Evolutionary conservation across 2,113 vertebrate species (phyloP).

Genomic region (Narcine bancroftii): DNA sequence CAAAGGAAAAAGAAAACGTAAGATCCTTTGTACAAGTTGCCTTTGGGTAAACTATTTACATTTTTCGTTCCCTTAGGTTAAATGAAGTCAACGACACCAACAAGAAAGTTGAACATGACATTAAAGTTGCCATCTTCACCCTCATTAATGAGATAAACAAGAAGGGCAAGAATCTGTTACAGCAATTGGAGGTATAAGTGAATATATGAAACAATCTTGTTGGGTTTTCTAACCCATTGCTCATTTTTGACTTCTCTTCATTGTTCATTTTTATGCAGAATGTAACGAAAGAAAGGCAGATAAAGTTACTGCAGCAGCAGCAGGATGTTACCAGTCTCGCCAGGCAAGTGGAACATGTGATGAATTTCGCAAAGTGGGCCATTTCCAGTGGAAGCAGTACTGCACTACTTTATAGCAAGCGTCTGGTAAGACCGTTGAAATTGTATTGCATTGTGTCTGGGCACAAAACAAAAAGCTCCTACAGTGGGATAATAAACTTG

Average conservation of each 20-base stretch:
- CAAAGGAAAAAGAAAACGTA: not conserved
- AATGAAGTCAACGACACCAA: constrained; percentile 95
- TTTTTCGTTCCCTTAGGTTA: constrained; percentile 65
- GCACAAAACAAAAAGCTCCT: not conserved
- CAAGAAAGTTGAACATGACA: constrained; percentile 93
- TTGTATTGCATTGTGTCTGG: not conserved
- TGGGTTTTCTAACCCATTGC: not conserved
- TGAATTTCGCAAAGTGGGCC: constrained; percentile 96
- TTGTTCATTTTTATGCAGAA: constrained; percentile 57
- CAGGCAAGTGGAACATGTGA: constrained; percentile 88
- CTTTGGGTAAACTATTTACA: not conserved
- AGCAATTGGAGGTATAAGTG: constrained; percentile 84
- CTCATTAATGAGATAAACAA: constrained; percentile 99
- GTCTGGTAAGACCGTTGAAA: constrained; percentile 66
- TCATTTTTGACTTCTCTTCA: not conserved
- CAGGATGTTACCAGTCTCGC: constrained; percentile 83
- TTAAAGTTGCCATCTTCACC: constrained; percentile 98
- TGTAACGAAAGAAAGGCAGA: constrained; percentile 89
- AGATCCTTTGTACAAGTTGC: not conserved
- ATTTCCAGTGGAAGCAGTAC: constrained; percentile 91
- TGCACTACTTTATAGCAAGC: constrained; percentile 88
- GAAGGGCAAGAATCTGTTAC: constrained; percentile 92
- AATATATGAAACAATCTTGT: no score
- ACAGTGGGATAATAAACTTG: not conserved
- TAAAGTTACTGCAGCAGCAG: constrained; percentile 82